phyloP scores from a whole-genome alignment of 2,113 vertebrate genomes.

The Pseudopodoces humilis region DNA sequence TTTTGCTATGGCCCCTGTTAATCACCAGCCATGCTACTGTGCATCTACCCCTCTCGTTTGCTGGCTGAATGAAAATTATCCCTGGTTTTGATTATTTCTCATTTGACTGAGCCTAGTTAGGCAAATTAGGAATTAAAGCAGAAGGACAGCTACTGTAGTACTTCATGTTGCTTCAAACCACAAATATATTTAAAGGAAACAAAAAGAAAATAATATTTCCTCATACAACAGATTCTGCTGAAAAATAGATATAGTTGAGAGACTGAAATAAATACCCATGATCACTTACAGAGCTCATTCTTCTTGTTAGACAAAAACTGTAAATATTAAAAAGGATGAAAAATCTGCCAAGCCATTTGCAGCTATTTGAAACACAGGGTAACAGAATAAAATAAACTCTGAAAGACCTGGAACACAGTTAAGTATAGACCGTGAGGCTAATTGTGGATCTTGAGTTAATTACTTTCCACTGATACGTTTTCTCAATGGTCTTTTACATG shows the following conservation, averaged over 20 bases:
- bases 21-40: not conserved
- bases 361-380: conserved; percentile 67
- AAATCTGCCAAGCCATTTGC: conserved; percentile 65
- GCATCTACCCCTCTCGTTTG: conserved; percentile 1
- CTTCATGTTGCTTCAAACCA: conserved; percentile 22
- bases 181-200: conserved; percentile 23
- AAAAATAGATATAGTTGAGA: conserved; percentile 5
- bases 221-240: not conserved
- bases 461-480: conserved; percentile 74
- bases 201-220: conserved; percentile 44
- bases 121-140: conserved; percentile 45
- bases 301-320: conserved; percentile 50
- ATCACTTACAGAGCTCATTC: conserved; percentile 60
- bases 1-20: not conserved
- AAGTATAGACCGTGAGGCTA: conserved; percentile 74
- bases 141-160: conserved; percentile 31
- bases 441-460: conserved; percentile 78
- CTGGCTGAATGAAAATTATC: conserved; percentile 44
- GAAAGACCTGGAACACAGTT: conserved; percentile 72
- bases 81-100: conserved; percentile 26
- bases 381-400: conserved; percentile 70
- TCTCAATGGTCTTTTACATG: conserved; percentile 69
- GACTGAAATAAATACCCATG: conserved; percentile 57
- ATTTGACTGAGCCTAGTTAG: conserved; percentile 28
- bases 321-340: conserved; percentile 62